phyloP scores from a whole-genome alignment of 2,888 invertebrate species.

The Tortrix viridana region DNA sequence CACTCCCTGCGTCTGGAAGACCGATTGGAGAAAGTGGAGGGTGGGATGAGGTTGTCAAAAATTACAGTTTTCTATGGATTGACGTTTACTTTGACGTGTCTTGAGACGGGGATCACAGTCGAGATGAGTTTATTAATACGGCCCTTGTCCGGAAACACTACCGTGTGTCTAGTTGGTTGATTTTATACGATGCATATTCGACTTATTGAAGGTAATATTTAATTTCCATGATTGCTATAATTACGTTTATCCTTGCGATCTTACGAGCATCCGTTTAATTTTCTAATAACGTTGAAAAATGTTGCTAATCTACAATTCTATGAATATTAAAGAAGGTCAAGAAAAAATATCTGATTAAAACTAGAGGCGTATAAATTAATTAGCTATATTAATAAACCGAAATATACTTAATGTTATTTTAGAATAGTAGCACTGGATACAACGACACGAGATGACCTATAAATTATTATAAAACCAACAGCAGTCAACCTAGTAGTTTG shows the following conservation, averaged over 20 bases:
- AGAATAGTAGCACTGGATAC: background rate
- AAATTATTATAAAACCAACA: background rate
- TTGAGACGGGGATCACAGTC: too few relatives aligned
- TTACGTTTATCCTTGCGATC: background rate
- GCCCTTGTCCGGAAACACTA: too few relatives aligned
- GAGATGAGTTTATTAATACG: too few relatives aligned
- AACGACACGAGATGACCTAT: background rate
- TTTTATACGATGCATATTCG: background rate
- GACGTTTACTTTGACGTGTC: too few relatives aligned
- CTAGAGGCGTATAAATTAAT: conserved; percentile 3
- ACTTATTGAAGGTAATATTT: background rate
- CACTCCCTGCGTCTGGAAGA: too few relatives aligned
- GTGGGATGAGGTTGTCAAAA: too few relatives aligned
- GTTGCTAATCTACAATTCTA: conserved; percentile 29
- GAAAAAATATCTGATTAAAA: conserved; percentile 14
- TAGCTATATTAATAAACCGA: conserved; percentile 18
- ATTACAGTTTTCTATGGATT: too few relatives aligned
- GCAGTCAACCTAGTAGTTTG: too few relatives aligned
- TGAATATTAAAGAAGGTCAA: conserved; percentile 23
- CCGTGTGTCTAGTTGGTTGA: too few relatives aligned
- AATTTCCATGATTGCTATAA: conserved; percentile 2
- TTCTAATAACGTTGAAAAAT: conserved; percentile 25
- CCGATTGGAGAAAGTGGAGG: too few relatives aligned
- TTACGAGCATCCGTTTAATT: conserved; percentile 13
- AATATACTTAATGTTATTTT: conserved; percentile 7